Evolutionary conservation across 2,113 vertebrate genomes (phyloP).

Genomic region (Pandion haliaetus): DNA sequence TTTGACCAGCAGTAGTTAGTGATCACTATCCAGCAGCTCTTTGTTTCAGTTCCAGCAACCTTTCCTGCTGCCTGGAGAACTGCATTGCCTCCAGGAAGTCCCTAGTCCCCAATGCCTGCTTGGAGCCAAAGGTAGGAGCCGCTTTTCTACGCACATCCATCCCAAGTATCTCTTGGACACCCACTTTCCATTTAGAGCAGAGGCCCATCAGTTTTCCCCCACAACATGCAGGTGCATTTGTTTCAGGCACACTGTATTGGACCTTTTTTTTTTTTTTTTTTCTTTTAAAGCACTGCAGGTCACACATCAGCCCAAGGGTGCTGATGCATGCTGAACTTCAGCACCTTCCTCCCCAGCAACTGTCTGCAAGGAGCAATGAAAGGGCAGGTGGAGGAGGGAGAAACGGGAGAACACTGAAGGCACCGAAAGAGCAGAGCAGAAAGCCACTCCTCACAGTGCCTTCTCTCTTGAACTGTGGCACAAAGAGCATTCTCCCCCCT

Average conservation of each 20-base stretch:
- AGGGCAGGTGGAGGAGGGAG: background rate
- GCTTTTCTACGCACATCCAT: background rate
- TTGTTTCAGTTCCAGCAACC: background rate
- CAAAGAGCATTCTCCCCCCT: background rate
- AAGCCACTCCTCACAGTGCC: background rate
- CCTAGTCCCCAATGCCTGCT: too few species aligned
- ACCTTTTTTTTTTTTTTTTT: background rate
- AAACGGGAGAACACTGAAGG: fast-evolving
- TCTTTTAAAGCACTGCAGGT: background rate
- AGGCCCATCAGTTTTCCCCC: background rate
- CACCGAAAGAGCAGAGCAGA: background rate
- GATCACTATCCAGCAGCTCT: background rate
- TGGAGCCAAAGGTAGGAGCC: background rate
- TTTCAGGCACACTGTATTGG: background rate
- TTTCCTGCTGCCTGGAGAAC: background rate
- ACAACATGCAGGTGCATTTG: background rate
- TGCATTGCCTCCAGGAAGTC: background rate
- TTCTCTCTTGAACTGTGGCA: background rate
- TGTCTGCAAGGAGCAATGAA: background rate
- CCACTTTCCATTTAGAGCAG: background rate
- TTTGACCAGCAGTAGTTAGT: background rate
- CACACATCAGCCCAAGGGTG: background rate
- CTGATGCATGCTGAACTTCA: background rate
- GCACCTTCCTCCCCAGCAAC: background rate
- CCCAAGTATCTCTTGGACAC: background rate